phyloP scores from a whole-genome alignment of 2,888 invertebrate genomes.

The Dolomedes plantarius region DNA sequence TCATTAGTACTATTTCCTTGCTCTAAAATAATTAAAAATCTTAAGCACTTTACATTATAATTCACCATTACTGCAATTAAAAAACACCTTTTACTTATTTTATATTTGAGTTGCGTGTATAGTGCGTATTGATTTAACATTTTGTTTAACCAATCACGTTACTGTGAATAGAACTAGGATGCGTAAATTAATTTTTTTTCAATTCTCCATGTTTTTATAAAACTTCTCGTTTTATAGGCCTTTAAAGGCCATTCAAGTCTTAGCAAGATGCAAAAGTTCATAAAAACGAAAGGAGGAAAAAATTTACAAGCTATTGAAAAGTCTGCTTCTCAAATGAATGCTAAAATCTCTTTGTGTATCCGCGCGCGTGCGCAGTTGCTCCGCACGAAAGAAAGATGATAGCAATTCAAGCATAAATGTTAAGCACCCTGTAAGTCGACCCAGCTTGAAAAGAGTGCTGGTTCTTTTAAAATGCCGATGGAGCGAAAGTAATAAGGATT shows the following conservation, averaged over 20 bases:
- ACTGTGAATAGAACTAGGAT: too few species aligned
- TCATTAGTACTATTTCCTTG: too few species aligned
- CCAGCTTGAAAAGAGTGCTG: background rate
- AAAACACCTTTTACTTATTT: too few species aligned
- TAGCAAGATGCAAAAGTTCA: background rate
- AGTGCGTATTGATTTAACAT: too few species aligned
- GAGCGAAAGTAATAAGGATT: slow-evolving; percentile 17
- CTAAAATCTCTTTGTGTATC: slow-evolving; percentile 7
- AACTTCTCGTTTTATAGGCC: background rate
- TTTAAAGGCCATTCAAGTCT: background rate
- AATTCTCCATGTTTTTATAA: too few species aligned
- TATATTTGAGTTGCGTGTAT: too few species aligned
- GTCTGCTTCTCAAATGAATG: background rate
- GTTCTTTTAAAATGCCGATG: slow-evolving; percentile 8
- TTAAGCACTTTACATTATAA: too few species aligned
- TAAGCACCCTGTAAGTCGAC: slow-evolving; percentile 24
- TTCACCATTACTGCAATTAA: too few species aligned
- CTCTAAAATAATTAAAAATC: too few species aligned
- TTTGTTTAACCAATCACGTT: too few species aligned
- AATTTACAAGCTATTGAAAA: background rate
- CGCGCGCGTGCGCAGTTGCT: background rate
- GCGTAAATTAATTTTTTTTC: too few species aligned
- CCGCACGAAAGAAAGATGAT: background rate
- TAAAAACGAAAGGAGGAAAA: background rate
- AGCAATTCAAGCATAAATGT: slow-evolving; percentile 26